These are phyloP conservation scores for Volucella inanis DNA, from an alignment of 2,888 invertebrate species.

Conservation along the genomic window DNA sequence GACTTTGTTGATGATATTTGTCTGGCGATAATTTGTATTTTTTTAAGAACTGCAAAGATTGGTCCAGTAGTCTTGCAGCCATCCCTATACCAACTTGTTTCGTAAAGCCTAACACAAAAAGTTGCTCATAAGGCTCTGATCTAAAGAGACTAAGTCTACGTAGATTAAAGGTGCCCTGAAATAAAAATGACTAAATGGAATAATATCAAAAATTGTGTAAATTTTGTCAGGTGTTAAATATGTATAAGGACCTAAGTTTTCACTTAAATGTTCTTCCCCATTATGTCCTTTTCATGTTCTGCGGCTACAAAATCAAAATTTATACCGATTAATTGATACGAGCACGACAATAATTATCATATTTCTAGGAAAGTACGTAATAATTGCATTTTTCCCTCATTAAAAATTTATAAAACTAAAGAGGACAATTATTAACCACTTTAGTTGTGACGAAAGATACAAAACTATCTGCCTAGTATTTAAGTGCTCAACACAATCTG, in stretches of 20 bases:
- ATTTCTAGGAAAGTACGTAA: constrained; percentile 62
- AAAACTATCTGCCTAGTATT: neutral
- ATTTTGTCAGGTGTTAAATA: constrained; percentile 36
- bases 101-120: no score
- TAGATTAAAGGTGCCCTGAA: no score
- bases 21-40: no score
- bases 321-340: constrained; percentile 28
- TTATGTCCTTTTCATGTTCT: constrained; percentile 56
- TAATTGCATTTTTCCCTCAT: constrained; percentile 65
- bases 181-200: no score
- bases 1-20: no score
- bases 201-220: no score
- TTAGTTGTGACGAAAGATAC: neutral
- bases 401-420: constrained; percentile 67
- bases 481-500: constrained; percentile 14
- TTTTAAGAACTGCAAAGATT: no score
- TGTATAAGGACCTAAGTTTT: constrained; percentile 73
- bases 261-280: constrained; percentile 60
- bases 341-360: constrained; percentile 68
- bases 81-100: no score
- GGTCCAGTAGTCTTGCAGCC: no score
- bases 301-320: constrained; percentile 21
- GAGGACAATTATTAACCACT: constrained; percentile 34
- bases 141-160: no score
- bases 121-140: no score